Evolutionary conservation across 2,797 vertebrate species (phyloP), one percentile per base, ranked within the genome.

Genomic region (Sorex maritimensis): DNA sequence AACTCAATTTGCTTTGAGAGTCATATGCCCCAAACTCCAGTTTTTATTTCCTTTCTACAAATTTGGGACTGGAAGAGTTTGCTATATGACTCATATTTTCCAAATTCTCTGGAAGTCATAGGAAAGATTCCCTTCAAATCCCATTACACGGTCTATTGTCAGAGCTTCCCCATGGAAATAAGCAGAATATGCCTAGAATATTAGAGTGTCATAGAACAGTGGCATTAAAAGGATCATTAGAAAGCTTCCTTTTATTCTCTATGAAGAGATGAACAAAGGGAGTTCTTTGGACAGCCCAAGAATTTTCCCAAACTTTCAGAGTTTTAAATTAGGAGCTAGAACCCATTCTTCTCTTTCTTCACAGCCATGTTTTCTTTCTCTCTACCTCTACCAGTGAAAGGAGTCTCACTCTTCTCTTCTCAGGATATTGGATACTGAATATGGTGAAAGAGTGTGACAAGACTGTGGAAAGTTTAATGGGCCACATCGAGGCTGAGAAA

Each of bases 61-160:
- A 26, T 92, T 86, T 88, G 79, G 38, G n/a, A 84, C 41, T 75
- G 11, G 80, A 83, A 12, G 6, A 23, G 44, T 19, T 13, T 86
- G 61, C 83, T 95, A 74, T 55, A 81, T 94, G 72, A 95, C 28
- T 96, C 88, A 88, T 65, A 49, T 81, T 74, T 96, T 95, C 92
- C 95, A 94, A 95, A 85, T 74, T 93, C 71, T 68, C 69, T 52
- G n/a, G 71, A 94, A 92, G 41, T 44, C 92, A 80, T 72, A 78
- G 90, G 89, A 95, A 95, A 88, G 83, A 81, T 34, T 83, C 55
- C n/a, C n/a, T 91, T 93, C 52, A 93, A 92, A 67, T 90, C 38
- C 74, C 12, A 87, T 94, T 91, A 88, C 74, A 52, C 89, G n/a
- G 19, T 68, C 83, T 93, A 38, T 52, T 80, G 78, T 95, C 86